Evolutionary conservation across 2,797 vertebrate genomes (phyloP).

Genomic region (Calcarius lapponicus): DNA sequence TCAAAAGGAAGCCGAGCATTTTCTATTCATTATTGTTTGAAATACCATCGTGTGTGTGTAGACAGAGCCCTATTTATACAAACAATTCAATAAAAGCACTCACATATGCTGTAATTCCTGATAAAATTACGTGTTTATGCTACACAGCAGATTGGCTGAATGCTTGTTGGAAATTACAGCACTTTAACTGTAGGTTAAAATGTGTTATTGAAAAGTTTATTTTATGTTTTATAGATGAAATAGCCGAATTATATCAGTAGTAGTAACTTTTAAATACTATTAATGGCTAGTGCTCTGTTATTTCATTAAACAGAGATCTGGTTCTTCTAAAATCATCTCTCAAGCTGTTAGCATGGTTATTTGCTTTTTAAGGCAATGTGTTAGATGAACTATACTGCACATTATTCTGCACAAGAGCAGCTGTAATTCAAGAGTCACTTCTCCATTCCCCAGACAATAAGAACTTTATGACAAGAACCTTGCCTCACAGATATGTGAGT

Average conservation of each 20-base stretch:
- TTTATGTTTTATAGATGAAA: not conserved
- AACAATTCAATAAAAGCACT: not conserved
- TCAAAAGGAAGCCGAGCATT: not conserved
- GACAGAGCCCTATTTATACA: not conserved
- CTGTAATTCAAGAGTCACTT: not conserved
- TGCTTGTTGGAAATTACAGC: not conserved
- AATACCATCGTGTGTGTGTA: not conserved
- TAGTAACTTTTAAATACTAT: not conserved
- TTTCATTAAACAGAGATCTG: slow-evolving; percentile 11
- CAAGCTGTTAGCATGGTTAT: not conserved
- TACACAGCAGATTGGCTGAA: not conserved
- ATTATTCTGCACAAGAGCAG: not conserved
- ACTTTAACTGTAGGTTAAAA: not conserved
- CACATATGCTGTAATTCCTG: not conserved
- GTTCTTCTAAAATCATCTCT: not conserved
- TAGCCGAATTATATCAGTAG: not conserved
- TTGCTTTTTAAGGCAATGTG: not conserved
- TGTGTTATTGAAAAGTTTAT: not conserved
- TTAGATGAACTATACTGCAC: not conserved
- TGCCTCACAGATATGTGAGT: not conserved
- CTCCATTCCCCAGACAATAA: not conserved
- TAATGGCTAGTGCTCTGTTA: not conserved
- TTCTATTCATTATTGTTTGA: not conserved
- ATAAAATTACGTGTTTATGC: not conserved
- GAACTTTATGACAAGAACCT: not conserved